Evolutionary conservation across 1,140 invertebrate genomes (phyloP).

Genomic region (Ips typographus): DNA sequence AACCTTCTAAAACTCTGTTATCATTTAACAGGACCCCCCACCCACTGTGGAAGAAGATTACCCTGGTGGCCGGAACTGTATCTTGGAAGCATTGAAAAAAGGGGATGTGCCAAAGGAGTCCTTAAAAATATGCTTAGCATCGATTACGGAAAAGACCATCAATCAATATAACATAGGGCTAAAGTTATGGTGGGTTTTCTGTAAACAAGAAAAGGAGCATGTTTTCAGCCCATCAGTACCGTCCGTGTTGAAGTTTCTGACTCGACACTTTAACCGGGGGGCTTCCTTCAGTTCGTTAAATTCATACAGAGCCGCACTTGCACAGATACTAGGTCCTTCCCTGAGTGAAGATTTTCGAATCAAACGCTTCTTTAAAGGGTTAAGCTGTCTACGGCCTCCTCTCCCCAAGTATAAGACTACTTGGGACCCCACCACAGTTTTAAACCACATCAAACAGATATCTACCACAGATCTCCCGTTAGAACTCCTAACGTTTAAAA

Average conservation of each 20-base stretch:
- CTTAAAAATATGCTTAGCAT: constrained; percentile 15
- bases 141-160: constrained; percentile 5
- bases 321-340: constrained; percentile 5
- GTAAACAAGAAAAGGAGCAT: not conserved
- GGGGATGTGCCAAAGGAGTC: constrained; percentile 10
- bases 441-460: constrained; percentile 2
- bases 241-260: constrained; percentile 14
- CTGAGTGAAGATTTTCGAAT: constrained; percentile 10
- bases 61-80: constrained; percentile 39
- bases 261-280: constrained; percentile 11
- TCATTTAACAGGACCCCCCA: constrained; percentile 29
- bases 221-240: not conserved
- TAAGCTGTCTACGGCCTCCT: not conserved
- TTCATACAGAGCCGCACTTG: constrained; percentile 13
- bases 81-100: constrained; percentile 31
- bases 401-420: constrained; percentile 16
- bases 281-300: constrained; percentile 14
- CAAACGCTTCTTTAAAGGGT: constrained; percentile 10
- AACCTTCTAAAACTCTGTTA: constrained; percentile 12
- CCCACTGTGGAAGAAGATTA: constrained; percentile 29
- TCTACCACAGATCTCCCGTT: not conserved
- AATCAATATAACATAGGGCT: constrained; percentile 15
- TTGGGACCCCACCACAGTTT: constrained; percentile 15
- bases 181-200: constrained; percentile 3
- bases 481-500: constrained; percentile 2